Evolutionary conservation across 2,797 vertebrate species (phyloP).

Genomic region (Falco concolor): DNA sequence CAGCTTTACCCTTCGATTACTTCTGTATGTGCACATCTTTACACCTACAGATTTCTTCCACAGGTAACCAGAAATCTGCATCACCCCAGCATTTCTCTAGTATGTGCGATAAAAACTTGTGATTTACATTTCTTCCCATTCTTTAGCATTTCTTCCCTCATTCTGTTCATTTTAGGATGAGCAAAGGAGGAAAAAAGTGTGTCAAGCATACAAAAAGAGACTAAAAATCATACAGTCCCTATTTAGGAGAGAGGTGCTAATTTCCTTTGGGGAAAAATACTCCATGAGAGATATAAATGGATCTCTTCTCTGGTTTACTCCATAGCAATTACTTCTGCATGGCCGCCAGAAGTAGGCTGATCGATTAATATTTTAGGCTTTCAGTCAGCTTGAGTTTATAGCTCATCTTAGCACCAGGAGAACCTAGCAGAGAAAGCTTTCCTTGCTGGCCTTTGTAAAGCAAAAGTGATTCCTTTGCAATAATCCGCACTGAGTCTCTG

Average conservation of each 20-base stretch:
- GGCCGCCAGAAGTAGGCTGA: background rate
- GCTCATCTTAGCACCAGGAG: background rate
- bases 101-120: background rate
- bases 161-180: background rate
- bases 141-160: background rate
- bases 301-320: background rate
- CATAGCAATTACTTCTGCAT: background rate
- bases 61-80: background rate
- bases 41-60: background rate
- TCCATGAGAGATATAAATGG: background rate
- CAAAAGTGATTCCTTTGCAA: background rate
- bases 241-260: background rate
- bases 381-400: background rate
- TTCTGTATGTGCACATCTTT: background rate
- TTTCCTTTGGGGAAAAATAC: background rate
- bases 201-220: background rate
- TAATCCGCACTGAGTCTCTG: background rate
- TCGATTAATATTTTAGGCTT: background rate
- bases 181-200: background rate
- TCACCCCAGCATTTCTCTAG: background rate
- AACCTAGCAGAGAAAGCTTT: background rate
- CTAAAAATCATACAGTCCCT: background rate
- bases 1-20: background rate
- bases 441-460: background rate
- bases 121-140: background rate